A percentile compares a stretch with the other conserved stretches of the same genome.
Evolutionary conservation across 2,113 vertebrate species (phyloP).

Genomic region (Antigone vipio): DNA sequence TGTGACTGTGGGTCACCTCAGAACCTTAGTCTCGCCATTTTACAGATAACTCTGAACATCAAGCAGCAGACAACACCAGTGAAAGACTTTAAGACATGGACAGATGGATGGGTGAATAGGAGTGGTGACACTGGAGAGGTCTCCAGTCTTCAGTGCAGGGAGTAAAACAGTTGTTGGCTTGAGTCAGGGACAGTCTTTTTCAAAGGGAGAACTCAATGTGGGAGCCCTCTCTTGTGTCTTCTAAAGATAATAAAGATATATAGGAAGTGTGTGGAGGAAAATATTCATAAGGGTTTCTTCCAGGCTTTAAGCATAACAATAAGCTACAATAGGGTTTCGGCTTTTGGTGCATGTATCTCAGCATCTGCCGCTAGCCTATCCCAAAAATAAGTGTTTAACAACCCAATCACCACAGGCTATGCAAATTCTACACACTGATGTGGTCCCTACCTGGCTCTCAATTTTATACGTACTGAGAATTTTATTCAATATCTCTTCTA

Average conservation of each 20-base stretch:
- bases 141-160: not conserved
- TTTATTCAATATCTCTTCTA: not conserved
- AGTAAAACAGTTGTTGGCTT: not conserved
- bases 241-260: not conserved
- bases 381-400: not conserved
- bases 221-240: not conserved
- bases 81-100: not conserved
- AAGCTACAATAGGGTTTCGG: not conserved
- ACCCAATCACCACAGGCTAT: not conserved
- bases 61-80: not conserved
- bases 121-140: not conserved
- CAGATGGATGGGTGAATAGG: not conserved
- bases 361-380: not conserved
- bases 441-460: not conserved
- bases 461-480: not conserved
- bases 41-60: not conserved
- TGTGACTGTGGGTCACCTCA: not conserved
- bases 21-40: not conserved
- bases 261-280: not conserved
- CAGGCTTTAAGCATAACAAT: not conserved
- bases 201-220: not conserved
- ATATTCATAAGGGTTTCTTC: not conserved
- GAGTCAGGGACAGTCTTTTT: not conserved
- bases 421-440: not conserved
- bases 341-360: not conserved